These are phyloP conservation scores for Ophion ellenae DNA, from an alignment of 2,888 invertebrate genomes.

Conservation along the genomic window DNA sequence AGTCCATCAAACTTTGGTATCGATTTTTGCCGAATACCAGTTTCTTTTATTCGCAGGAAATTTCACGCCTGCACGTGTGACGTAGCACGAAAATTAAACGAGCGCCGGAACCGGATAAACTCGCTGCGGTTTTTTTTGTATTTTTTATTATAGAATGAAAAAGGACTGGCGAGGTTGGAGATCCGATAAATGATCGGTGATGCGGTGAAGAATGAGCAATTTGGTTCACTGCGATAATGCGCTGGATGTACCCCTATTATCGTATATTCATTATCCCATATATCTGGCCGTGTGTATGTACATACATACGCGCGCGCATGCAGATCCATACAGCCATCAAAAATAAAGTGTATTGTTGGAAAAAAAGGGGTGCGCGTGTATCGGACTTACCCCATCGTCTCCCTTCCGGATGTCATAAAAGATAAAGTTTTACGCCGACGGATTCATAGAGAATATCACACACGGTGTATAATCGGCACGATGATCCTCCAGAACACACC, in stretches of 20 bases:
- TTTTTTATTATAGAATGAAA: constrained; percentile 3
- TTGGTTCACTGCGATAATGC: constrained; percentile 25
- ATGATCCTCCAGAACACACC: constrained; percentile 47
- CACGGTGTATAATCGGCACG: constrained; percentile 60
- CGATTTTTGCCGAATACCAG: background rate
- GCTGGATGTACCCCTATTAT: constrained; percentile 42
- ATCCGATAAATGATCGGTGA: constrained; percentile 45
- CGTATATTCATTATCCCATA: constrained; percentile 24
- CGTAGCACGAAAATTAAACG: background rate
- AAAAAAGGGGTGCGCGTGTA: background rate
- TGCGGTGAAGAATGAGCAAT: constrained; percentile 33
- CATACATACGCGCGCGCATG: constrained; percentile 50
- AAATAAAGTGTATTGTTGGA: background rate
- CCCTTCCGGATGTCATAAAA: constrained; percentile 91
- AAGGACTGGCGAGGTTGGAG: constrained; percentile 9
- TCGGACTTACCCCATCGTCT: constrained; percentile 91
- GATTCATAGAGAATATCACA: constrained; percentile 74
- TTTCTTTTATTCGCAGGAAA: background rate
- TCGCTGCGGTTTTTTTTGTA: background rate
- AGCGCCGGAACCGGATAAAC: background rate
- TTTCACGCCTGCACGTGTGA: background rate
- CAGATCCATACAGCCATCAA: constrained; percentile 47
- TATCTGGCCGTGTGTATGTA: background rate
- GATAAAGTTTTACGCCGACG: constrained; percentile 73
- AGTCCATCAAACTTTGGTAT: background rate